Conservation (phyloP, 2,113 vertebrate genomes). For the Trichechus manatus region DNA sequence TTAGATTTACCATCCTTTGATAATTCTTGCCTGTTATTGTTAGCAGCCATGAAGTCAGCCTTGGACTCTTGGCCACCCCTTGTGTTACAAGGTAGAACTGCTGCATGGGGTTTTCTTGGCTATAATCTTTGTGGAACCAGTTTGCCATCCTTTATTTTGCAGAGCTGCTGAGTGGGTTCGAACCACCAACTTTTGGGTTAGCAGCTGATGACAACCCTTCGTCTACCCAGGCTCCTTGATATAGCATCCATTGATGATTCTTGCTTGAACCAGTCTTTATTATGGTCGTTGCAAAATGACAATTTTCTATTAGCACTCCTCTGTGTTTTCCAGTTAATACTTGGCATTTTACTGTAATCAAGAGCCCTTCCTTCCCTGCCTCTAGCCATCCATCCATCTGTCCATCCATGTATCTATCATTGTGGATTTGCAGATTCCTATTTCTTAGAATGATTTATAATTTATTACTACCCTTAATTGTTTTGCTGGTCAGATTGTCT, state of each 20-base stretch:
- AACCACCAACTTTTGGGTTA: too few species aligned
- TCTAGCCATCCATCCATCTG: background rate
- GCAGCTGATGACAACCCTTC: too few species aligned
- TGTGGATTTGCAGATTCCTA: background rate
- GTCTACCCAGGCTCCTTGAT: too few species aligned
- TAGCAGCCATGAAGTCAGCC: too few species aligned
- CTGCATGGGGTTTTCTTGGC: background rate
- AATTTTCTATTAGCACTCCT: background rate
- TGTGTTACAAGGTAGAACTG: background rate
- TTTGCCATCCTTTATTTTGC: too few species aligned
- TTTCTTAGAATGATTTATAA: slow-evolving; percentile 25
- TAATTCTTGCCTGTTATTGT: background rate
- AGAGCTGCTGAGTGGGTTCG: too few species aligned
- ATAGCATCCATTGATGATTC: too few species aligned
- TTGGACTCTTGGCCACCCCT: too few species aligned
- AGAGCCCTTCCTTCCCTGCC: background rate
- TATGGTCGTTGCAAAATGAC: background rate
- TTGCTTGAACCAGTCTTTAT: too few species aligned
- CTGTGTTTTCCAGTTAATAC: background rate
- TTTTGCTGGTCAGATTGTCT: slow-evolving; percentile 16
- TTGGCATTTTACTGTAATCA: slow-evolving; percentile 28
- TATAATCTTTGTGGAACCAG: too few species aligned
- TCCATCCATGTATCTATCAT: background rate
- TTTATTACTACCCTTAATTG: slow-evolving; percentile 25
- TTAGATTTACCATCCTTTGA: slow-evolving; percentile 26